Base-by-base conservation (phyloP, 2,797 vertebrate species). In the Paramormyrops hopkinsi region DNA sequence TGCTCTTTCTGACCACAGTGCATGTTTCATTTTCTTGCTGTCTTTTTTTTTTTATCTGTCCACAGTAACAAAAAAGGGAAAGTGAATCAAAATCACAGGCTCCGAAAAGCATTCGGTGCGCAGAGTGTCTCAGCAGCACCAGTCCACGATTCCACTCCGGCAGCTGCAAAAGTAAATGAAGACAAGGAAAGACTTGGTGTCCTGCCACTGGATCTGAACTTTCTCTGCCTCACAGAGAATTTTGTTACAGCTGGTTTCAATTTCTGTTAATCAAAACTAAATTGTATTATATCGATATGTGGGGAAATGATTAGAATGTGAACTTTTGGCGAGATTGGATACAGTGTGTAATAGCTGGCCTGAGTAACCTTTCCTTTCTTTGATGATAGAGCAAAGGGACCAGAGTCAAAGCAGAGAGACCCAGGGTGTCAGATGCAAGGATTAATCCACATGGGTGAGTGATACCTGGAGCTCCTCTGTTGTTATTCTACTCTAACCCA, bases 1-100 rank as follows among this genome's bases (percentile, higher is more conserved):
- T 7, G 17, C 17, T 44, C 33, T 41, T 44, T 41, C 37, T 54
- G 51, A 86, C 25, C 65, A 29, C 65, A 29, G 83, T 62, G n/a
- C 41, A 44, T 44, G 73, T 44, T 65, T 41, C 14, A 59, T 87
- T 65, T 69, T 50, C 59, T n/a, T 37, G 69, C 33, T 12, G 44
- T n/a, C 17, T 85, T 25, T 2, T 46, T 69, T 22, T 1, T 7
- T 76, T 6, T 89, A 17, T 53, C 51, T 62, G 22, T 82, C 88
- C 37, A 12, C 93, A 96, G 95, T 93, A 95, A 94, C 91, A 96
- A 96, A 93, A 95, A 95, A 92, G 92, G 93, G 51, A 95, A 94
- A 92, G 94, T 95, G 91, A 96, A 91, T 73, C 92, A 91, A 88
- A 93, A 89, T 73, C 91, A 89, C 85, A 92, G 90, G 83, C 44